These are phyloP conservation scores for Tortricodes alternella DNA, from an alignment of 2,888 invertebrate species.

Conservation along the genomic window DNA sequence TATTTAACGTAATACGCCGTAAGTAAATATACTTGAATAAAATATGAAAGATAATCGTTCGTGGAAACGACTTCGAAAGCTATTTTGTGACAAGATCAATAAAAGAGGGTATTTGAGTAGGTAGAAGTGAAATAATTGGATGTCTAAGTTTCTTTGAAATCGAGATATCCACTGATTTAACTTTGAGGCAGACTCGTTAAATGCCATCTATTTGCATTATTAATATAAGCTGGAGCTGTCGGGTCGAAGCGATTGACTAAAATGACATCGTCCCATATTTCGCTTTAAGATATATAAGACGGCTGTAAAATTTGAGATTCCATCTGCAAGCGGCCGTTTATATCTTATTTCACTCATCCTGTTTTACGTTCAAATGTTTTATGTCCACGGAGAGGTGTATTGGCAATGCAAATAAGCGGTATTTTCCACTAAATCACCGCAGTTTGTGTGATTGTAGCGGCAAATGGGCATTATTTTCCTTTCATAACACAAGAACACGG, in stretches of 20 bases:
- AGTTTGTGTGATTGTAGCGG: slow-evolving; percentile 55
- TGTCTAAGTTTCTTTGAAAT: slow-evolving; percentile 9
- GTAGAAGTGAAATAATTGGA: too few relatives aligned
- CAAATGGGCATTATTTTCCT: slow-evolving; percentile 56
- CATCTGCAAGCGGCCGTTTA: slow-evolving; percentile 61
- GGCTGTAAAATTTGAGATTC: slow-evolving; percentile 66
- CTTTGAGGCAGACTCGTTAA: neutral
- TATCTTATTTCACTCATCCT: slow-evolving; percentile 69
- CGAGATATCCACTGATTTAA: slow-evolving; percentile 7
- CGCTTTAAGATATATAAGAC: slow-evolving; percentile 61
- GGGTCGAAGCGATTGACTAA: slow-evolving; percentile 55
- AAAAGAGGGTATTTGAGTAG: slow-evolving; percentile 7
- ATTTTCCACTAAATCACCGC: slow-evolving; percentile 66
- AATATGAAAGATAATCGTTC: slow-evolving; percentile 23
- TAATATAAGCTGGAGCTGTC: slow-evolving; percentile 38
- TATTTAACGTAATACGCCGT: slow-evolving; percentile 17
- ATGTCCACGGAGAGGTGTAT: slow-evolving; percentile 60
- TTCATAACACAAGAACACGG: slow-evolving; percentile 58
- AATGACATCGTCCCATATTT: slow-evolving; percentile 58
- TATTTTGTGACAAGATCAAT: slow-evolving; percentile 1
- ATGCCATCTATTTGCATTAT: slow-evolving; percentile 1
- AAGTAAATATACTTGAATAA: slow-evolving; percentile 12
- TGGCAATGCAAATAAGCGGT: slow-evolving; percentile 70
- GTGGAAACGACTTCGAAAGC: slow-evolving; percentile 11
- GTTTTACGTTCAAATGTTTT: slow-evolving; percentile 66